phyloP scores from a whole-genome alignment of 1,140 invertebrate genomes.

The Danaus plexippus region DNA sequence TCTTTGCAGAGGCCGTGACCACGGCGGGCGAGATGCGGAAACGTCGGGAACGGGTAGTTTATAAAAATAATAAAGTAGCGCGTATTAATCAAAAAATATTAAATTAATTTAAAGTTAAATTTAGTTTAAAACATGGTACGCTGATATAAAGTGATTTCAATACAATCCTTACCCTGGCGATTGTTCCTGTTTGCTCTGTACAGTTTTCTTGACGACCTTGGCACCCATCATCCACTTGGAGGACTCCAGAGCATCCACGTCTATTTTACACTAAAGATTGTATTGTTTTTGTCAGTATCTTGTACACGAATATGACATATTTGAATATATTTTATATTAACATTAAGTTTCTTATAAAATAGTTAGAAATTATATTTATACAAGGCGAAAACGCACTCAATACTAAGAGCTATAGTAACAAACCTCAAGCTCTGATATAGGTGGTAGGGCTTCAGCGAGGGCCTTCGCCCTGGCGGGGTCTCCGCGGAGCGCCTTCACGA shows the following conservation, averaged over 20 bases:
- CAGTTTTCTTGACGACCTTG: conserved; percentile 86
- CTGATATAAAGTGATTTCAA: too few relatives aligned
- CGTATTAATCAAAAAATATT: too few relatives aligned
- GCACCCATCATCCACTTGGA: conserved; percentile 90
- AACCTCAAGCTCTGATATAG: conserved; percentile 75
- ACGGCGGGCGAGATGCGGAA: too few relatives aligned
- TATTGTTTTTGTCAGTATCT: background rate
- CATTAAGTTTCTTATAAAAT: too few relatives aligned
- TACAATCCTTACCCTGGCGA: conserved; percentile 63
- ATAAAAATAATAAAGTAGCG: too few relatives aligned
- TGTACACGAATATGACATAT: too few relatives aligned
- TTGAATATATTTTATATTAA: too few relatives aligned
- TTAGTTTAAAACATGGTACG: too few relatives aligned
- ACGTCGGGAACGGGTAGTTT: too few relatives aligned
- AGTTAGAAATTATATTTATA: background rate
- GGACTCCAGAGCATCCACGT: conserved; percentile 89
- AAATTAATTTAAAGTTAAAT: too few relatives aligned
- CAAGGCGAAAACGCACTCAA: too few relatives aligned
- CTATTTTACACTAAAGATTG: conserved; percentile 73
- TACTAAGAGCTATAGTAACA: background rate
- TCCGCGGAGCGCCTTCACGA: conserved; percentile 89
- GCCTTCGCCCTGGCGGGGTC: conserved; percentile 82
- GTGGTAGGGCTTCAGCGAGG: conserved; percentile 80
- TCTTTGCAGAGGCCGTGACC: too few relatives aligned
- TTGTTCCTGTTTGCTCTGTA: conserved; percentile 72